phyloP scores from a whole-genome alignment of 92 coral and sea anemone genomes.

The Heteractis magnifica region DNA sequence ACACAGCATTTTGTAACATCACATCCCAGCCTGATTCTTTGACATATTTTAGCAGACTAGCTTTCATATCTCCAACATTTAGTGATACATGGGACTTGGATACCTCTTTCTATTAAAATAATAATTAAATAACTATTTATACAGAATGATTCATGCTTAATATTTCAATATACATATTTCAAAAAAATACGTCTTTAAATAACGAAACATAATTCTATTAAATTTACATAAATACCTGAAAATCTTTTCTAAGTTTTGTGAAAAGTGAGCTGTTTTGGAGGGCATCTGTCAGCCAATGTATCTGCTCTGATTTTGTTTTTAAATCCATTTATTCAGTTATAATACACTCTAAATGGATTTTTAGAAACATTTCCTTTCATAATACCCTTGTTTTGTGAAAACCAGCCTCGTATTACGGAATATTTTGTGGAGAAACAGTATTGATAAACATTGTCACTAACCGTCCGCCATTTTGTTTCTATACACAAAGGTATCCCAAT shows the following conservation, averaged over 20 bases:
- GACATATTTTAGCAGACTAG: conserved; percentile 56
- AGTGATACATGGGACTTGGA: conserved; percentile 73
- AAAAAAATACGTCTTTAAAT: too few relatives aligned
- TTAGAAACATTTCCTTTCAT: neutral
- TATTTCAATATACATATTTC: too few relatives aligned
- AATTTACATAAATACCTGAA: conserved; percentile 42
- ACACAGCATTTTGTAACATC: conserved; percentile 85
- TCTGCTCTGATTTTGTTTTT: neutral
- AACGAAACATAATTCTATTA: too few relatives aligned
- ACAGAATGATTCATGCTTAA: neutral
- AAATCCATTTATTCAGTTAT: conserved; percentile 12
- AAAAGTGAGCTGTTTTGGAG: conserved; percentile 62
- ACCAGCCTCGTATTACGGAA: neutral
- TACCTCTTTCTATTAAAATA: conserved; percentile 63
- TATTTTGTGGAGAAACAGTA: neutral
- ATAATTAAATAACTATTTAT: neutral
- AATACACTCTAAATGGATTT: neutral
- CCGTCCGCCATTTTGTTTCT: conserved; percentile 41
- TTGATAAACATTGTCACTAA: conserved; percentile 2
- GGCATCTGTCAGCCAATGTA: conserved; percentile 41
- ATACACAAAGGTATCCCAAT: conserved; percentile 18
- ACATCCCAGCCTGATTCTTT: conserved; percentile 86
- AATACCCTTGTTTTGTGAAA: neutral
- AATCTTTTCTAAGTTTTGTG: conserved; percentile 62
- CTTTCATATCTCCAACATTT: conserved; percentile 68